phyloP scores from a whole-genome alignment of 1,140 invertebrate genomes.

The Drosophila takahashii region DNA sequence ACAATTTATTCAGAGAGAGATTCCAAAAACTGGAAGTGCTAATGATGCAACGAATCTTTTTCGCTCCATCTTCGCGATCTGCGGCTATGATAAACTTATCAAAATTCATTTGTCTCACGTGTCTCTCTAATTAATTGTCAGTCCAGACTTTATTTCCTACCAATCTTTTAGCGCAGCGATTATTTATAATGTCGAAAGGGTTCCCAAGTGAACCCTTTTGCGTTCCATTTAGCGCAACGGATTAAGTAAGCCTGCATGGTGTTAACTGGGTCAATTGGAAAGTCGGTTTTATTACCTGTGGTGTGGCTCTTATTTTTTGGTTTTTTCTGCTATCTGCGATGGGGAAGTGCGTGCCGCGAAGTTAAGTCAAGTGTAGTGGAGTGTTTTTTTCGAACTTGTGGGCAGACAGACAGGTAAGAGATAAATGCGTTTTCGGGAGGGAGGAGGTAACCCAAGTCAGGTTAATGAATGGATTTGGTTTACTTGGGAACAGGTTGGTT shows the following conservation, averaged over 20 bases:
- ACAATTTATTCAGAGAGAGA: neutral
- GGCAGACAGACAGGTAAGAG: conserved; percentile 34
- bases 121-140: conserved; percentile 41
- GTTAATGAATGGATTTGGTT: conserved; percentile 57
- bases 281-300: conserved; percentile 41
- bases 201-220: conserved; percentile 8
- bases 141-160: conserved; percentile 10
- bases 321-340: conserved; percentile 20
- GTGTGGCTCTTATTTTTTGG: conserved; percentile 11
- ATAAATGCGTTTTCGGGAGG: conserved; percentile 3
- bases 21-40: conserved; percentile 18
- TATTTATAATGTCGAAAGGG: conserved; percentile 15
- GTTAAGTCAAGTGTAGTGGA: conserved; percentile 30
- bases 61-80: conserved; percentile 20
- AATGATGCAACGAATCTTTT: conserved; percentile 41
- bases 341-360: conserved; percentile 37
- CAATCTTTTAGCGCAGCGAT: conserved; percentile 1
- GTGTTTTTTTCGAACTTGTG: conserved; percentile 33
- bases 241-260: conserved; percentile 34
- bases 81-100: conserved; percentile 38
- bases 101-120: conserved; percentile 45
- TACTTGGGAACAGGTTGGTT: conserved; percentile 54
- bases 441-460: conserved; percentile 1
- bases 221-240: conserved; percentile 37
- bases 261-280: conserved; percentile 55